phyloP scores from a whole-genome alignment of 1,140 invertebrate genomes.

The Anastrepha obliqua region DNA sequence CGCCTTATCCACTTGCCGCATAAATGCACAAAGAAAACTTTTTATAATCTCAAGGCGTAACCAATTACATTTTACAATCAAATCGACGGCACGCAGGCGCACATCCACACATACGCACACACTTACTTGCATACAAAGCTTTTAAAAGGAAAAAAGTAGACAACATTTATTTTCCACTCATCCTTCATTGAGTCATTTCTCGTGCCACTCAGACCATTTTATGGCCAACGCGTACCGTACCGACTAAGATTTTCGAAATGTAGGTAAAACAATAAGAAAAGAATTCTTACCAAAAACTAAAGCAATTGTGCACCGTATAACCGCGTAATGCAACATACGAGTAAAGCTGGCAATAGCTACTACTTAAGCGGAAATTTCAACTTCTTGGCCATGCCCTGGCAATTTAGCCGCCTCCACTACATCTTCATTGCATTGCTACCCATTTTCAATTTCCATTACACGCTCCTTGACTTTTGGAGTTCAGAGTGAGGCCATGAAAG shows the following conservation, averaged over 20 bases:
- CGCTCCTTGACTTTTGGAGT: slow-evolving; percentile 47
- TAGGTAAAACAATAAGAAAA: neutral
- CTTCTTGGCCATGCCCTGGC: neutral
- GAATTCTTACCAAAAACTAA: neutral
- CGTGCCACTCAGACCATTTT: neutral
- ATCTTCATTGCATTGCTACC: neutral
- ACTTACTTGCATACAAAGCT: neutral
- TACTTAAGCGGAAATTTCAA: neutral
- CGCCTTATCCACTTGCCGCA: neutral
- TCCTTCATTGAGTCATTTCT: slow-evolving; percentile 28
- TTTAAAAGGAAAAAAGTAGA: neutral
- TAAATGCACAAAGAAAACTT: neutral
- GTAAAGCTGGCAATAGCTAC: neutral
- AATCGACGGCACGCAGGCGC: slow-evolving; percentile 37
- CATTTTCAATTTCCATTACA: slow-evolving; percentile 52
- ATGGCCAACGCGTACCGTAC: neutral
- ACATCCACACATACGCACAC: neutral
- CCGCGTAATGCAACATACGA: neutral
- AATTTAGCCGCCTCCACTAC: neutral
- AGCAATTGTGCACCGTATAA: neutral
- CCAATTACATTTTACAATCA: slow-evolving; percentile 46
- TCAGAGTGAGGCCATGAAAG: slow-evolving; percentile 5
- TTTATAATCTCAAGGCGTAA: slow-evolving; percentile 48
- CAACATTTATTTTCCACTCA: slow-evolving; percentile 33
- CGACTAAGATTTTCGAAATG: neutral